Base-by-base conservation (phyloP, 2,888 invertebrate genomes). In the Neoscelio sp. region DNA sequence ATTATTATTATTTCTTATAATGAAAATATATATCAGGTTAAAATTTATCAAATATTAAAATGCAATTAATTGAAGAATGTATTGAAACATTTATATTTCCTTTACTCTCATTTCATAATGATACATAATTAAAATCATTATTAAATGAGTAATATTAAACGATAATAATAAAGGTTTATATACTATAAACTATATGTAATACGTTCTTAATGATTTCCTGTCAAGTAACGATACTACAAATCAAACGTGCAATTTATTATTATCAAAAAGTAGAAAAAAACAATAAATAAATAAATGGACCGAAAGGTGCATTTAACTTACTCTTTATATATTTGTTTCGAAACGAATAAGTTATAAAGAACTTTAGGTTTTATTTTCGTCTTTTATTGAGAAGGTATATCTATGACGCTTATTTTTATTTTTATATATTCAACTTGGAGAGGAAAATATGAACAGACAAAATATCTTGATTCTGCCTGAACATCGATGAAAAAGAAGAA, bases 401-500 rank as follows among this genome's bases (percentile, higher is more conserved):
- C 33, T 48, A n/a, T 26, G 30, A 7, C 15, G 50, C 33, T 58
- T 50, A 70, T 58, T 50, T 70, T 48, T 58, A 35, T 58, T 54
- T 67, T 67, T 17, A 42, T 54, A 5, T 67, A 54, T 67, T 20
- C 33, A 54, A 67, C 20, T 67, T 67, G 42, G 35, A 42, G 52
- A 54, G 67, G 52, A 67, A 67, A 67, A 30, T 67, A 67, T 4
- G 54, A 54, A 44, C 23, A 35, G 44, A 54, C 30, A 44, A 67
- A 67, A 67, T 54, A 54, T 67, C 54, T 42, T 54, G 67, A 54
- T 54, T 50, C 54, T 33, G 13, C 40, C 40, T 26, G 38, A 44
- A 40, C 48, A 30, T 64, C 26, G 30, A 48, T 56, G 56, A 65
- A 74, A 65, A 56, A 33, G 44, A 50, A 60, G 62, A 70, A 62